Base-by-base conservation (phyloP, 1,140 invertebrate species). In the Ptiloglossa arizonensis region DNA sequence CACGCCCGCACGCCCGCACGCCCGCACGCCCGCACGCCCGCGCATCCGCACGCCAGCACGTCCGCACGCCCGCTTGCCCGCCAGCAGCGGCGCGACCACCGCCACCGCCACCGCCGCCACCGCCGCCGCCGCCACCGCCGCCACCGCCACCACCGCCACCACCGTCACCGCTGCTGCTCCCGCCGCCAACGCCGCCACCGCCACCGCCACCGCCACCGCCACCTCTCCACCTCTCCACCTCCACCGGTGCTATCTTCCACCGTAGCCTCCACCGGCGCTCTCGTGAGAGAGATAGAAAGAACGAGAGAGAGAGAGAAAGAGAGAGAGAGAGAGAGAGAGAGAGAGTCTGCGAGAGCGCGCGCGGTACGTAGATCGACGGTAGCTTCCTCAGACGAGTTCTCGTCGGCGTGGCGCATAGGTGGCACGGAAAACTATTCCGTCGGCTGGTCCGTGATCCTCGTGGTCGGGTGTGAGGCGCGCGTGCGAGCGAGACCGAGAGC, bases 331-430 rank as follows among this genome's bases (percentile, higher is more conserved):
- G 64, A 24, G 63, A 57, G 48, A 54, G 64, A 50, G 62, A 24
- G 50, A 78, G 76, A 27, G 44, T 56, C 32, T 59, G 46, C 48
- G 62, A 63, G 35, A 66, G 50, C 52, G 62, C n/a, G 44, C 32
- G 19, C 38, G 63, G 69, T 67, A 44, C 46, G 48, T 50, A 68
- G 50, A 79, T 57, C 24, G 50, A 66, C 72, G 52, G 57, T 71
- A 74, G 56, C 48, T 54, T 74, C 44, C 69, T 85, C 83, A 85
- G 83, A 84, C 83, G 82, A 78, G 73, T 70, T 78, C 79, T 81
- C 82, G 73, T 85, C 72, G 78, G 82, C 83, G 68, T 56, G 74
- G 69, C 78, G 83, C 77, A 62, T 70, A 86, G 85, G 84, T 86
- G 86, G 83, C 80, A 62, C 59, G 60, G 69, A 85, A 80, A 80